A percentile compares a stretch with the other conserved stretches of the same genome.
These are phyloP conservation scores for Temnothorax curvispinosus DNA, from an alignment of 1,140 invertebrate species.

Conservation along the genomic window DNA sequence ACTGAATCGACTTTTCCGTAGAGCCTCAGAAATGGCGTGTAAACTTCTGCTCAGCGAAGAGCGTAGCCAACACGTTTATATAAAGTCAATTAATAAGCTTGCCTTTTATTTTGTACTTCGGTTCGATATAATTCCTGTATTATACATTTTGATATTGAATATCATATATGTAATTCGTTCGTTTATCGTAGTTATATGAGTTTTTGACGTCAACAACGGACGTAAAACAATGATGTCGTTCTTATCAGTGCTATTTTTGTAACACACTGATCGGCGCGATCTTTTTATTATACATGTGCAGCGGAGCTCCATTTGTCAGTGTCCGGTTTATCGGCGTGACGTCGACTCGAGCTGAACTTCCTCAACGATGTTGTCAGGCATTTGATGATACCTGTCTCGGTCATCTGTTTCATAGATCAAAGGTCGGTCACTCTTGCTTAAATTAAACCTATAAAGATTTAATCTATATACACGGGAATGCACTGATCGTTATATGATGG, in stretches of 20 bases:
- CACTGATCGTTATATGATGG: neutral
- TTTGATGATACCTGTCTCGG: constrained; percentile 25
- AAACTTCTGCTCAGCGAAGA: neutral
- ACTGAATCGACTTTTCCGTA: neutral
- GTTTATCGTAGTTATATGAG: neutral
- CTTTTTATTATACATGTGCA: constrained; percentile 24
- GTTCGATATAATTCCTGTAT: neutral
- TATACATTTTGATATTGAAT: neutral
- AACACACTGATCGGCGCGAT: neutral
- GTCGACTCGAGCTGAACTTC: constrained; percentile 19
- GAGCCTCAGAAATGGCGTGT: neutral
- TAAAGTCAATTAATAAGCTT: neutral
- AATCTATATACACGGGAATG: neutral
- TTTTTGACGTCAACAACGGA: neutral
- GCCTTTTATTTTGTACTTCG: neutral
- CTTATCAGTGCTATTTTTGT: constrained; percentile 26
- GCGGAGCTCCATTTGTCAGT: constrained; percentile 17
- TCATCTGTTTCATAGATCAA: constrained; percentile 3
- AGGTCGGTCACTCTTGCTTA: neutral
- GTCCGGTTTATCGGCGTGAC: constrained; percentile 24
- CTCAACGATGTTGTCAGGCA: constrained; percentile 9
- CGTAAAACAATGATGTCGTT: constrained; percentile 19
- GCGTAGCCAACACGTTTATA: neutral
- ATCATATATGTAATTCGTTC: too few relatives aligned
- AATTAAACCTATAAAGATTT: neutral